These are phyloP conservation scores for Drosophila fuyamai DNA, from an alignment of 1,140 invertebrate genomes.

Conservation along the genomic window DNA sequence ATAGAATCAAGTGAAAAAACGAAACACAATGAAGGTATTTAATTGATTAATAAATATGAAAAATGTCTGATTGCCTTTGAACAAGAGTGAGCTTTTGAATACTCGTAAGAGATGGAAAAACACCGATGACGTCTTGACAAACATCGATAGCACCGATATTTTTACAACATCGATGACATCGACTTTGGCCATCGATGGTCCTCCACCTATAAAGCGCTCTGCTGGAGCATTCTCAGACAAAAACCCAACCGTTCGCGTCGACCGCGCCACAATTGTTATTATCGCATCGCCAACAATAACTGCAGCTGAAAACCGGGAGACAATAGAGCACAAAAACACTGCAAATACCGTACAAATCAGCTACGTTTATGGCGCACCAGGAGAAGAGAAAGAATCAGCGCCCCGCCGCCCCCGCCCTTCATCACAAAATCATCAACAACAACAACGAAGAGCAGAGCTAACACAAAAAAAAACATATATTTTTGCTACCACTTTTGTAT, in stretches of 20 bases:
- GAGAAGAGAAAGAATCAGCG: constrained; percentile 10
- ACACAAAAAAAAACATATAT: constrained; percentile 46
- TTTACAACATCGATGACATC: too few species aligned
- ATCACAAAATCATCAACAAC: constrained; percentile 17
- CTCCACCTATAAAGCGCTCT: too few species aligned
- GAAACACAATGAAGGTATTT: too few species aligned
- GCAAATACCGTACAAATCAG: constrained; percentile 46
- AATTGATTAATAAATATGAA: too few species aligned
- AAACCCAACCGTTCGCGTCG: constrained; percentile 9
- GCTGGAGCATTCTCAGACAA: background rate
- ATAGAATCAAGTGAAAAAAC: too few species aligned
- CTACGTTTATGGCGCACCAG: constrained; percentile 64
- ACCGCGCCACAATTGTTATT: constrained; percentile 9
- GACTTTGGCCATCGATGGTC: too few species aligned
- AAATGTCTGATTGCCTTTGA: too few species aligned
- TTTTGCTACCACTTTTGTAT: constrained; percentile 54
- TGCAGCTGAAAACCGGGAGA: constrained; percentile 27
- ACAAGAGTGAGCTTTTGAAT: too few species aligned
- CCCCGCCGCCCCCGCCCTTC: constrained; percentile 26
- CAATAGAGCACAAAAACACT: constrained; percentile 40
- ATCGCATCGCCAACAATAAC: constrained; percentile 11
- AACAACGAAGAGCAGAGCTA: constrained; percentile 48
- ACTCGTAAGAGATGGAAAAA: too few species aligned
- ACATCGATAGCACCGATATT: too few species aligned
- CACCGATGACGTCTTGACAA: too few species aligned